Evolutionary conservation across 2,888 invertebrate species (phyloP), one percentile per base, ranked within the genome.

Genomic region (Panopea generosa): DNA sequence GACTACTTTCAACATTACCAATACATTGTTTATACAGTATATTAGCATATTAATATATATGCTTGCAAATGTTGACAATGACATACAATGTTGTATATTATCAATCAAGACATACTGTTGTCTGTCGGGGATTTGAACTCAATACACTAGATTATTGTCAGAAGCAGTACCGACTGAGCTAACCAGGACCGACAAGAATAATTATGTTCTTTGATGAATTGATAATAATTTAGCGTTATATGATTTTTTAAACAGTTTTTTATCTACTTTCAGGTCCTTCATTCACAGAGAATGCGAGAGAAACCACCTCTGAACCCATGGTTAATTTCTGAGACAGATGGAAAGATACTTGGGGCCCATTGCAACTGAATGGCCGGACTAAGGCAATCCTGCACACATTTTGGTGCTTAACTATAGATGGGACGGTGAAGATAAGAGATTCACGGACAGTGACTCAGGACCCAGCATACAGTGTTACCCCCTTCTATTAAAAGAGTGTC

Each of bases 331-430:
- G 38, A 59, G 16, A 57, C 40, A 22, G 43, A 55, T 63, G 74
- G 71, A 11, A 66, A n/a, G n/a, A 49, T 70, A 9, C 2, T 55
- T 14, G 22, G 45, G 9, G 45, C 27, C 3, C 68, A 77, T 49
- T 77, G 80, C 40, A 47, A 55, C 24, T 80, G 77, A 27, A 72
- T 72, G 68, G 77, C 72, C 1, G 70, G 77, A 4, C 24, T 68
- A 6, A 73, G 77, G 20, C 65, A 77, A 55, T 26, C 61, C 7
- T 80, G 77, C 27, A 53, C 61, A 6, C 77, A 77, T 38, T 43
- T 73, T 29, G 65, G 52, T 14, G 62, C 69, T 9, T 38, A 68
- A 2, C 63, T 2, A 3, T 77, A 2, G 70, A 80, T n/a, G 63
- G 56, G 9, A 22, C 43, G 1, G 80, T 77, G 7, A 45, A 52